Base-by-base conservation (phyloP, 1,140 invertebrate genomes). In the Drosophila asahinai region DNA sequence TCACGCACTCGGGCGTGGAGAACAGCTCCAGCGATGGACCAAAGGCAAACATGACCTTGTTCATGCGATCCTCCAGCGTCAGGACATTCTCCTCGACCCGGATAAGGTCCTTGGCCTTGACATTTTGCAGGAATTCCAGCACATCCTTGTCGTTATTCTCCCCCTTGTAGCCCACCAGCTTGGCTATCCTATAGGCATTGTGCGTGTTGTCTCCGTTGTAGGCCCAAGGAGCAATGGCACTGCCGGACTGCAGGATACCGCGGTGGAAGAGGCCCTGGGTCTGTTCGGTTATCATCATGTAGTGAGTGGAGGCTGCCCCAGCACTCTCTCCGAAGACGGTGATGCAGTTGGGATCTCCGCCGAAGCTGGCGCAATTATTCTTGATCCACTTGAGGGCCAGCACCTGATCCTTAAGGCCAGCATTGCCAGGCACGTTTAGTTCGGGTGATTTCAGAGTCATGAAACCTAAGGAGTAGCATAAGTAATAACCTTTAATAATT, bases 361-460 rank as follows among this genome's bases (percentile, higher is more conserved):
- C 94, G 68, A 94, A 94, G 65, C 93, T 86, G 51, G 94, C 86
- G 25, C 96, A 95, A 80, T 96, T 96, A n/a, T 94, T 93, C 80
- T 95, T 94, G 3, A 96, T 94, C 95, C 95, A 95, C 75, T 93
- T 93, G 3, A 95, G 75, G 2, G 95, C 96, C 95, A 45, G 96
- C 95, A 95, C 89, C 86, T 95, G 95, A 90, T 96, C 95, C 86
- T 95, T 95, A 6, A 96, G 91, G 5, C 95, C 95, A 58, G 94
- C 95, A 89, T 96, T 96, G 5, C 95, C 95, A 11, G 94, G 93
- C 15, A 94, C 91, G 59, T 92, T 92, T 5, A 94, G 54, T 6
- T 78, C 81, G 0, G 91, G 72, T 0, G 80, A 51, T n/a, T 87
- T 86, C 2, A 92, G 40, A 17, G 83, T 93, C 2, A 92, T 64